These are phyloP conservation scores for Semotilus atromaculatus DNA, from an alignment of 2,797 vertebrate genomes.

Conservation along the genomic window DNA sequence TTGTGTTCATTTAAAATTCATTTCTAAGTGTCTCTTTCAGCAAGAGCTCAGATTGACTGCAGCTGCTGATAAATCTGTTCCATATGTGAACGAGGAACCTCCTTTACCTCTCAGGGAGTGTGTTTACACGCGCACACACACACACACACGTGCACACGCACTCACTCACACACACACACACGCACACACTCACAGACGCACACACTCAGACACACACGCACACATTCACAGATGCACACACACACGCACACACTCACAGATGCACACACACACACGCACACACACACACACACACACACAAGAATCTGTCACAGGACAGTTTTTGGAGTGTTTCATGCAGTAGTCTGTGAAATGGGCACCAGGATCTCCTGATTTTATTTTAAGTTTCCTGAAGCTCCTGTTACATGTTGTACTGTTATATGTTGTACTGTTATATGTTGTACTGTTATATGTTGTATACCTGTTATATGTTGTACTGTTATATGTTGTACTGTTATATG, in stretches of 20 bases:
- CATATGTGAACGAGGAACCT: conserved; percentile 76
- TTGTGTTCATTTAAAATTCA: conserved; percentile 74
- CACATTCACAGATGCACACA: neutral
- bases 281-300: no score
- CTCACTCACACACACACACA: neutral
- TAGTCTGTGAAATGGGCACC: no score
- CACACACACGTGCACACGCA: accelerated
- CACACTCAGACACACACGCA: neutral
- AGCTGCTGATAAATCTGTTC: conserved; percentile 73
- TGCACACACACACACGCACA: neutral
- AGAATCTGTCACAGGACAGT: no score
- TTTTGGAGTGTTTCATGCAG: no score
- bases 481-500: no score
- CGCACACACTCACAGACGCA: accelerated
- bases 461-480: no score
- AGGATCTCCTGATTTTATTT: no score
- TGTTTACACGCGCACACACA: conserved; percentile 65
- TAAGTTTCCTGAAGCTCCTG: no score
- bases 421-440: no score
- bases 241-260: neutral
- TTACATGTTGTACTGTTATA: no score
- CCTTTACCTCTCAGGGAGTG: conserved; percentile 78
- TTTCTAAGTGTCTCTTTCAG: conserved; percentile 71
- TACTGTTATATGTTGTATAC: no score
- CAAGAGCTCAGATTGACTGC: conserved; percentile 68